Conservation (phyloP, 2,113 vertebrate species). For the Neogobius melanostomus region DNA sequence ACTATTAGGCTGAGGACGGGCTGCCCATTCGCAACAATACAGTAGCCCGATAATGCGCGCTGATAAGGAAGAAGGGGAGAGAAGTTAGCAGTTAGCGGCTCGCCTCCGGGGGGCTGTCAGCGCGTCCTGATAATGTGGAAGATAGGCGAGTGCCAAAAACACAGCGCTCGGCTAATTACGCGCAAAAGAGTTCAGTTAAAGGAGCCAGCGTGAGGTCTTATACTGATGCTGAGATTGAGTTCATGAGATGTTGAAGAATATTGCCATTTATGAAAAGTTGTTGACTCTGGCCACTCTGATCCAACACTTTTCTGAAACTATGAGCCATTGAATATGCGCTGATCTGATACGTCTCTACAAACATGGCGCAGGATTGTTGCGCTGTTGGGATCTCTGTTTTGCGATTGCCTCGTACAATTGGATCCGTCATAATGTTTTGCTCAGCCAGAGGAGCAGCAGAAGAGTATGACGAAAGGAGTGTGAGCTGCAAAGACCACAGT, state of each 20-base stretch:
- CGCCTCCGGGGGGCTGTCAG: conserved; percentile 41
- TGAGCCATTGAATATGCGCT: too few relatives aligned
- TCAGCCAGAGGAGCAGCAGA: too few relatives aligned
- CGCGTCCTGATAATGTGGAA: conserved; percentile 11
- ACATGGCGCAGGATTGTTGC: too few relatives aligned
- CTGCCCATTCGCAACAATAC: conserved; percentile 50
- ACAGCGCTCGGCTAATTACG: conserved; percentile 16
- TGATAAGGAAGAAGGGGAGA: conserved; percentile 47
- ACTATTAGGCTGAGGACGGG: conserved; percentile 56
- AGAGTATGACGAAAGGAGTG: too few relatives aligned
- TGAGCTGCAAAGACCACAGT: too few relatives aligned
- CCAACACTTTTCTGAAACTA: too few relatives aligned
- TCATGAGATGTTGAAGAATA: neutral
- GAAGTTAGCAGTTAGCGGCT: conserved; percentile 21
- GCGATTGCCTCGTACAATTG: too few relatives aligned
- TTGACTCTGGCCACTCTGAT: neutral
- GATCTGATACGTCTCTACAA: too few relatives aligned
- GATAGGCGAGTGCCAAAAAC: conserved; percentile 24
- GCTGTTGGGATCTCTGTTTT: too few relatives aligned
- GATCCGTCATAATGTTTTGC: too few relatives aligned
- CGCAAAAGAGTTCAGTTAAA: neutral
- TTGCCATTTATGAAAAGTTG: neutral
- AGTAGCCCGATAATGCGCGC: conserved; percentile 61
- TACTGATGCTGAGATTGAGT: neutral
- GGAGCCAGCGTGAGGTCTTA: neutral